These are phyloP conservation scores for Hyla sarda DNA, from an alignment of 2,113 vertebrate genomes.

Conservation along the genomic window DNA sequence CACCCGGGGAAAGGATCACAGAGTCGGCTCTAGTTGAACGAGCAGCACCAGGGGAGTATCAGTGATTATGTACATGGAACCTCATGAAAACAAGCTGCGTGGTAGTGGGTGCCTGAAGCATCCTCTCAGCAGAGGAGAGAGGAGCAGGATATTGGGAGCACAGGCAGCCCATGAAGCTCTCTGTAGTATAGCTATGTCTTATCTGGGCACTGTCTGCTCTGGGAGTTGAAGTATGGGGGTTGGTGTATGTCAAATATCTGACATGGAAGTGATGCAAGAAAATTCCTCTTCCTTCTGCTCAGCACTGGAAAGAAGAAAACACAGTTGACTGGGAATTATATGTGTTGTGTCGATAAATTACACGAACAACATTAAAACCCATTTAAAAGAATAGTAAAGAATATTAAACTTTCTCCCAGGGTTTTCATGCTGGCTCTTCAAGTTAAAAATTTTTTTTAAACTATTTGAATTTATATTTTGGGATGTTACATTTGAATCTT, in stretches of 20 bases:
- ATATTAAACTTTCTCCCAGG: not conserved
- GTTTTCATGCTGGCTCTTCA: not conserved
- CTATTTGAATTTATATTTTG: not conserved
- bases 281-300: constrained; percentile 22
- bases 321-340: not conserved
- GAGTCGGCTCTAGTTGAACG: constrained; percentile 75
- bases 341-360: not conserved
- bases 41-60: constrained; percentile 56
- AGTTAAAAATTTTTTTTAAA: too few species aligned
- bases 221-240: not conserved
- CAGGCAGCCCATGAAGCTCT: not conserved
- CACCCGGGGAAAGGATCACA: constrained; percentile 90
- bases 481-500: not conserved
- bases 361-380: not conserved
- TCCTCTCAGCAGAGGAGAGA: constrained; percentile 28
- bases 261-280: constrained; percentile 23
- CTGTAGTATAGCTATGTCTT: not conserved
- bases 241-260: not conserved
- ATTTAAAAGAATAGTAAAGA: not conserved
- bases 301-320: not conserved
- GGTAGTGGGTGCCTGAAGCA: constrained; percentile 35
- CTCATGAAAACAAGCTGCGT: constrained; percentile 18
- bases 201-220: not conserved
- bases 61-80: constrained; percentile 44
- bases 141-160: not conserved